A percentile compares a stretch with the other conserved stretches of the same genome.
Evolutionary conservation across 2,113 vertebrate species (phyloP).

Genomic region (Harpagus bidentatus): DNA sequence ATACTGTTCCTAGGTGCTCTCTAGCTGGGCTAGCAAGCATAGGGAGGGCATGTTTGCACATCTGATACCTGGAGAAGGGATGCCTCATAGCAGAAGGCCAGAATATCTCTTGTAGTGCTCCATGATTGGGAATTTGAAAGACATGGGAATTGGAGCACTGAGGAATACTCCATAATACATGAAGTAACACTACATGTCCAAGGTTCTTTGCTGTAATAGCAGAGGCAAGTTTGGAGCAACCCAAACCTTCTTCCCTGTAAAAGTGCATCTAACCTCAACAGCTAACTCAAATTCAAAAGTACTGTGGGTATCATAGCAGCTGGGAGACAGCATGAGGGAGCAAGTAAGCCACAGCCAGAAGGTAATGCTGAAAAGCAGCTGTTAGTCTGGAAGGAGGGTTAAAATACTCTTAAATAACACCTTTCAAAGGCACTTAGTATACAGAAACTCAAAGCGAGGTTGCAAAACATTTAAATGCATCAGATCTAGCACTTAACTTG

Average conservation of each 20-base stretch:
- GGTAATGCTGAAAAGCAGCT: neutral
- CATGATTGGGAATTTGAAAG: neutral
- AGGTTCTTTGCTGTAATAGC: neutral
- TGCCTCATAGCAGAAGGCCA: neutral
- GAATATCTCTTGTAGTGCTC: neutral
- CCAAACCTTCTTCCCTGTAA: neutral
- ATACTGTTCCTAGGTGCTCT: neutral
- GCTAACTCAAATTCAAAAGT: neutral
- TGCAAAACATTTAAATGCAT: neutral
- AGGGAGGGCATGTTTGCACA: neutral
- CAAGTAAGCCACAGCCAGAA: neutral
- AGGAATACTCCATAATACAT: neutral
- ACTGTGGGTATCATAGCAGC: neutral
- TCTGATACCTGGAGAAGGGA: neutral
- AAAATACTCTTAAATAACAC: neutral
- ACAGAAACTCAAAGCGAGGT: neutral
- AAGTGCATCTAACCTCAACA: neutral
- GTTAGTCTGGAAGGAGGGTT: neutral
- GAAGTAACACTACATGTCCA: fast-evolving
- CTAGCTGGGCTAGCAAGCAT: neutral
- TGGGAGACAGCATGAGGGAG: neutral
- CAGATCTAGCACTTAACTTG: neutral
- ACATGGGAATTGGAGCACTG: neutral
- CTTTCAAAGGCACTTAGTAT: neutral
- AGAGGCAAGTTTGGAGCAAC: neutral